These are phyloP conservation scores for Picathartes gymnocephalus DNA, from an alignment of 2,113 vertebrate species.

Conservation along the genomic window DNA sequence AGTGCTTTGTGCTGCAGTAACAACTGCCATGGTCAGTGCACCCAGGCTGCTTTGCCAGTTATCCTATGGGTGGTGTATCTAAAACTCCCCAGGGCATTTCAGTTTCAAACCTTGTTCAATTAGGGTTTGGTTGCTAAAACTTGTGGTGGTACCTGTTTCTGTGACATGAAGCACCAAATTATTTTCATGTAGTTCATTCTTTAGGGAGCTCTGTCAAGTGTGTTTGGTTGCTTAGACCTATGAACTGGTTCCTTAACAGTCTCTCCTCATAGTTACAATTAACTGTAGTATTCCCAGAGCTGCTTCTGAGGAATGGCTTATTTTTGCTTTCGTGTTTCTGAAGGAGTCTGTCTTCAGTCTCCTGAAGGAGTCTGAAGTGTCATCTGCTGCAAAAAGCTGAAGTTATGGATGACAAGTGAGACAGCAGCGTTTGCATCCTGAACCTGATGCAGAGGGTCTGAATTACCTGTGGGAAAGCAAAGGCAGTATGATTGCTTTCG, in stretches of 20 bases:
- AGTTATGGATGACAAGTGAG: not conserved
- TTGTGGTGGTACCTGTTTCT: not conserved
- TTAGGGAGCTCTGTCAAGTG: not conserved
- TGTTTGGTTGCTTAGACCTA: not conserved
- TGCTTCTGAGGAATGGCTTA: not conserved
- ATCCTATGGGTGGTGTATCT: not conserved
- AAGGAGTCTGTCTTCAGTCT: not conserved
- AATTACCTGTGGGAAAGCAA: not conserved
- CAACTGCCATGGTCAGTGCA: not conserved
- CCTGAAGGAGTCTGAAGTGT: constrained; percentile 25
- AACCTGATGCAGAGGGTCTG: not conserved
- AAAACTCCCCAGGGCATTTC: not conserved
- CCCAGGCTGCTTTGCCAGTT: not conserved
- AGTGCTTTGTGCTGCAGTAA: not conserved
- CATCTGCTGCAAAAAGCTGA: constrained; percentile 19
- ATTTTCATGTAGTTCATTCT: not conserved
- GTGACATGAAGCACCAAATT: not conserved
- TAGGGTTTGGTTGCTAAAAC: not conserved
- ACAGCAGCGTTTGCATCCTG: not conserved
- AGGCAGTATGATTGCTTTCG: not conserved
- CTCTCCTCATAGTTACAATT: not conserved
- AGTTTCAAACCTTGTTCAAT: not conserved
- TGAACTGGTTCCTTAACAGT: not conserved
- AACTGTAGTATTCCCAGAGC: not conserved
- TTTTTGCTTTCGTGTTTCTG: not conserved